A percentile compares a stretch with the other conserved stretches of the same genome.
Evolutionary conservation across 1,140 invertebrate species (phyloP).

Genomic region (Euborellia annulipes): DNA sequence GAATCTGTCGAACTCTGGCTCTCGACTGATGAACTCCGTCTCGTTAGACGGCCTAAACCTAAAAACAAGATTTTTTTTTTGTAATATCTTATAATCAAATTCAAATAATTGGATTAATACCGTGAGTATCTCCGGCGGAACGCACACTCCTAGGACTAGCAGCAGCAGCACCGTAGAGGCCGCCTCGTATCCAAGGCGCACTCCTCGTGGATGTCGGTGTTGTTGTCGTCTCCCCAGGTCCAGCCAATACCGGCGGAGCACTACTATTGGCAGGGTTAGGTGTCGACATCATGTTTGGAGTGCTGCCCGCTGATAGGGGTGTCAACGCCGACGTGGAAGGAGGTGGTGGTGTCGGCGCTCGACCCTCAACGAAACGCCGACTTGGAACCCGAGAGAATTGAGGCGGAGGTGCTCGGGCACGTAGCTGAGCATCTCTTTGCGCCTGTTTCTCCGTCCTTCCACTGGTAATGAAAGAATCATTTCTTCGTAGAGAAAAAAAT

Average conservation of each 20-base stretch:
- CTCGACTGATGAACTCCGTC: constrained; percentile 48
- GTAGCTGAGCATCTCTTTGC: constrained; percentile 37
- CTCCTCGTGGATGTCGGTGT: constrained; percentile 40
- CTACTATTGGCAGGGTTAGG: no score
- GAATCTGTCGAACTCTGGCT: constrained; percentile 72
- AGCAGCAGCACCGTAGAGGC: constrained; percentile 48
- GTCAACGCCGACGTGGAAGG: no score
- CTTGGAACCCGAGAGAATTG: constrained; percentile 79
- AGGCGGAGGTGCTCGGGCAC: constrained; percentile 50
- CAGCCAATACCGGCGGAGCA: no score
- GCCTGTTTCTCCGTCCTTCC: constrained; percentile 50
- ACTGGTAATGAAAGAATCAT: constrained; percentile 24
- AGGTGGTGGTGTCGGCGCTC: no score
- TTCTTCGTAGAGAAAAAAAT: not conserved
- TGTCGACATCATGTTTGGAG: no score
- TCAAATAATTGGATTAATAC: constrained; percentile 12
- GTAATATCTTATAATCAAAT: not conserved
- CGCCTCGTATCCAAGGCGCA: constrained; percentile 53
- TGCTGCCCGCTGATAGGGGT: no score
- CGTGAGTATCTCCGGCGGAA: constrained; percentile 32
- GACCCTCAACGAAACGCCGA: constrained; percentile 56
- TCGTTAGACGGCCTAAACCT: constrained; percentile 27
- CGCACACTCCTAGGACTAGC: constrained; percentile 47
- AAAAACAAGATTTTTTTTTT: constrained; percentile 24
- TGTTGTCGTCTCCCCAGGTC: no score